Base-by-base conservation (phyloP, 2,113 vertebrate species). In the Lophius piscatorius region DNA sequence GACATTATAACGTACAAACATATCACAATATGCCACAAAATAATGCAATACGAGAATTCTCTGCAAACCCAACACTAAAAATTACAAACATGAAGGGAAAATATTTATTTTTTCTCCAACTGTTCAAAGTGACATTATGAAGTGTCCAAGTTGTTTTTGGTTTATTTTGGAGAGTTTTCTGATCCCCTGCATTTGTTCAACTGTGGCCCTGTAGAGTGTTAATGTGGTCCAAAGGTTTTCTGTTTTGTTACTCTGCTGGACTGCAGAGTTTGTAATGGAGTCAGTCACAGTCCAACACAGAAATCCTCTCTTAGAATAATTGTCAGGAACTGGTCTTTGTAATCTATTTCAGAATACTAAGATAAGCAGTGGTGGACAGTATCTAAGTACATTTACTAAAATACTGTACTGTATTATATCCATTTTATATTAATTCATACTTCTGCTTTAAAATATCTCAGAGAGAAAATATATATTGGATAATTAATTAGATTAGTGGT, bases 161-260 rank as follows among this genome's bases (percentile, higher is more conserved):
- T 85, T 86, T 79, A 75, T 57, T 85, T 85, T 83, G 85, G 83
- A 86, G 56, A 17, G 70, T 75, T 86, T 76, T 64, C 63, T 67
- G 51, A 63, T 86, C 83, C 82, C 86, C 83, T 89, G 83, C 83
- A 69, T 83, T 83, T 59, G 67, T 85, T 89, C 80, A 85, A 60
- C 74, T 70, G 74, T 82, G 80, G 87, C 83, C 76, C 80, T 83
- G 74, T 62, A 45, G 46, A 76, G 67, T 71, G 69, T 89, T 84
- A 64, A 68, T 45, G 74, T 70, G 51, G 59, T 74, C 77, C 63
- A 76, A 80, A 74, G 58, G 18, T 45, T 48, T 51, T 42, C 4
- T 51, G 39, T 46, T 59, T 63, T 59, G 45, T 36, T 26, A n/a
- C 18, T 39, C 11, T 64, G 74, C 63, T 62, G 40, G 23, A 29